Evolutionary conservation across 1,140 invertebrate species (phyloP), one percentile per base, ranked within the genome.

Genomic region (Ylistrum balloti): DNA sequence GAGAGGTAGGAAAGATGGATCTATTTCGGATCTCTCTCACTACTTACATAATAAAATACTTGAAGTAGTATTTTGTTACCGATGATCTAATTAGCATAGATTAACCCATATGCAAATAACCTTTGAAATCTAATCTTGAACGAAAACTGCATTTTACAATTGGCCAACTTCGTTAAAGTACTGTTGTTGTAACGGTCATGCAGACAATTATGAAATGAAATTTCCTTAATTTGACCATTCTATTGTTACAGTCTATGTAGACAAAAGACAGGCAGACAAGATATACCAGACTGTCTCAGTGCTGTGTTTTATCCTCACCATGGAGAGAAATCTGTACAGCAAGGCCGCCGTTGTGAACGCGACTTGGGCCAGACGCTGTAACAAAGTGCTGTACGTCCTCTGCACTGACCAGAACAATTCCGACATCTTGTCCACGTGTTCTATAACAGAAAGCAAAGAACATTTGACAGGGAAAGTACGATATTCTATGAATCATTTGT

Each of bases 281-380:
- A 33, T 92, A 13, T 89, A 41, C 3, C 90, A 85, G 34, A 89
- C 90, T 35, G 87, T 93, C 33, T 89, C 89, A 22, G 34, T 93
- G 5, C 48, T 93, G 17, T 92, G 92, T 90, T 34, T 91, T 33
- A 90, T 93, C 35, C 38, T 93, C 17, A 93, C 93, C 0, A 90
- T 90, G 85, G 45, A 91, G 33, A 88, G 86, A 33, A 88, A 93
- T 41, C 33, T 93, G 10, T 15, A 86, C 3, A 90, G 86, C 0
- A 91, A 90, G 89, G 90, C 91, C 0, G 45, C 85, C 2, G 91
- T 91, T 0, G 92, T 94, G 17, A 94, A 93, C 32, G 74, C 38
- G 1, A 94, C 93, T 0, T 94, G 93, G 93, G 92, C 89, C 0
- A 88, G 33, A 33, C 90, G 92, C 9, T 93, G 92, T 88, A 92